Evolutionary conservation across 1,140 invertebrate genomes (phyloP), one percentile per base, ranked within the genome.

Genomic region (Cecropterus lyciades): DNA sequence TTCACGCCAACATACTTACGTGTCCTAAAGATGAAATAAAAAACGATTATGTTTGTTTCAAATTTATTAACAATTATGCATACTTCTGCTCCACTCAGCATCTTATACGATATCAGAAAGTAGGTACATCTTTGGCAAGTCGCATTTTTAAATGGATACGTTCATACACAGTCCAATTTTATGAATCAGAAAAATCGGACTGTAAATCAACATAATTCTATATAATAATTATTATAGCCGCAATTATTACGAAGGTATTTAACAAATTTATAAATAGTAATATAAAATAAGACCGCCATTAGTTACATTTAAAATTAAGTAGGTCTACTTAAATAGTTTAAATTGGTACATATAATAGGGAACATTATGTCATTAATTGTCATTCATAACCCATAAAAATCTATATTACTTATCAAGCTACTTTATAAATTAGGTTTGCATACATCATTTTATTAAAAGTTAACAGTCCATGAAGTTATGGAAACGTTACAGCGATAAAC

Each of bases 41-140:
- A 69, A 70, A 69, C 15, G 17, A n/a, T 52, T 66, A 43, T 63
- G 11, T 13, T 63, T 66, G 65, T 69, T 72, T 60, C 69, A 67
- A 82, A 80, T 90, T 87, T 87, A 83, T 84, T 85, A 87, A 90
- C 82, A 85, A 76, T 77, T 77, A 80, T 68, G 67, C 78, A 80
- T 78, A 75, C 72, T 20, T 40, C 72, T 73, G 78, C 67, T 56
- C 72, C 73, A 80, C 78, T 83, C 79, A 87, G 79, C 68, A 79
- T 70, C 71, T 77, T 73, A 68, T 67, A 73, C 65, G 46, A 65
- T 69, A 72, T 65, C 69, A 70, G 30, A 72, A 67, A 74, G 73
- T 76, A 75, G 83, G 75, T 85, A 85, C 83, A 79, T 89, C 87
- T 90, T 90, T 90, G 87, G 87, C 87, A 90, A 90, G 85, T 87